Evolutionary conservation across 2,797 vertebrate genomes (phyloP), one percentile per base, ranked within the genome.

Genomic region (Phoeniculus purpureus): DNA sequence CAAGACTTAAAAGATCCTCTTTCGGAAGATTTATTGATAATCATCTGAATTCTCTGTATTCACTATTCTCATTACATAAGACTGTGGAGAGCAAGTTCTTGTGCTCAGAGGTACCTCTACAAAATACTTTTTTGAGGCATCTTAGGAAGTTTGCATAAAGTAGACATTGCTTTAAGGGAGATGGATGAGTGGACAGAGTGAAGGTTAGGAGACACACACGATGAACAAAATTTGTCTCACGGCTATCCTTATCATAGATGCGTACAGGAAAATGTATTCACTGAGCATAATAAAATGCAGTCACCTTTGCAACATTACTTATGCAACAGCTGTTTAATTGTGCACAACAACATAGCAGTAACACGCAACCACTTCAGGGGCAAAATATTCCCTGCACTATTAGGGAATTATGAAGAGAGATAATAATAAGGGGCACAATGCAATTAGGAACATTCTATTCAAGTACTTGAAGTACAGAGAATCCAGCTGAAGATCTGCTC

Each of bases 281-380:
- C 59, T 66, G 76, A 85, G 68, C 40, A 51, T n/a, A 78, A 75
- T 72, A 87, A 95, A 92, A 91, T 6, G 40, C 79, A 95, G 86
- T 83, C 90, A 96, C 76, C 90, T 90, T 81, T 92, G 52, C 45
- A 90, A 16, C 75, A 78, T 62, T 85, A 72, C 55, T 82, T 78
- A 75, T 22, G 52, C 72, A 93, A 75, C 66, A 94, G 81, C 88
- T 95, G 90, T 89, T 96, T 91, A 92, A 94, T 87, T 92, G 90
- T 89, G 90, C 88, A 89, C 90, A 78, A 55, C 78, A 92, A 59
- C 61, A 85, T 6, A 78, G 25, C 52, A 85, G 86, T 34, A 90
- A 80, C 86, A 52, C 73, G 60, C 72, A 90, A 26, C 20, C 20
- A 23, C 85, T 95, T 93, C 13, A 81, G 90, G 60, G 70, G 70